These are phyloP conservation scores for Cotesia glomerata DNA, from an alignment of 1,140 invertebrate species.

Conservation along the genomic window DNA sequence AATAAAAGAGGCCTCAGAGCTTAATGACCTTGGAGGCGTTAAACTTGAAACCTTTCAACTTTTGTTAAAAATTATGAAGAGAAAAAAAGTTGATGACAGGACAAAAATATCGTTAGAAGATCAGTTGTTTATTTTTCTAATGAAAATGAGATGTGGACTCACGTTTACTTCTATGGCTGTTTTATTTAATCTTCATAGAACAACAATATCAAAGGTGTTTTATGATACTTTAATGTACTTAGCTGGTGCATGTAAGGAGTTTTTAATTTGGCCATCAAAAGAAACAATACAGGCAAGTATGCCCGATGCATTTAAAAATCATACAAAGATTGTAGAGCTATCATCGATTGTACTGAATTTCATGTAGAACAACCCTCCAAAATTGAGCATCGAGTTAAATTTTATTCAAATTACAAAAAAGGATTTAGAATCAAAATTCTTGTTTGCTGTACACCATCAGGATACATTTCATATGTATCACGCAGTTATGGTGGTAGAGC, in stretches of 20 bases:
- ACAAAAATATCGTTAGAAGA: conserved; percentile 12
- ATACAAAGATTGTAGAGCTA: conserved; percentile 42
- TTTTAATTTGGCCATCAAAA: conserved; percentile 40
- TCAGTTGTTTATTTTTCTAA: conserved; percentile 34
- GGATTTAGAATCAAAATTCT: conserved; percentile 20
- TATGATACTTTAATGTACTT: conserved; percentile 19
- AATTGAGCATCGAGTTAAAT: conserved; percentile 10
- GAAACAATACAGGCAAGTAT: conserved; percentile 31
- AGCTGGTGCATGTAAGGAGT: conserved; percentile 18
- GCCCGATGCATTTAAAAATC: conserved; percentile 42
- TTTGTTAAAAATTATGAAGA: conserved; percentile 32
- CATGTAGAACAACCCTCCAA: conserved; percentile 1
- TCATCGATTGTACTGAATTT: conserved; percentile 43
- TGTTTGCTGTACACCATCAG: conserved; percentile 2
- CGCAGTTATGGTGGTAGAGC: conserved; percentile 12
- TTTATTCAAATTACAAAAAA: conserved; percentile 20
- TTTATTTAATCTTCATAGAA: conserved; percentile 23
- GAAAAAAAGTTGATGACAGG: not conserved
- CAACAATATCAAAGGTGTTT: conserved; percentile 27
- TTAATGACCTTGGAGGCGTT: not conserved
- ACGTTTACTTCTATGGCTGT: conserved; percentile 29
- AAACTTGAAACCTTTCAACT: conserved; percentile 34
- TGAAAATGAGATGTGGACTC: conserved; percentile 34
- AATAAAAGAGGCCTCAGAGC: conserved; percentile 28
- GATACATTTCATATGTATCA: conserved; percentile 14